Conservation (phyloP, 2,888 invertebrate species). For the Eupithecia subfuscata region DNA sequence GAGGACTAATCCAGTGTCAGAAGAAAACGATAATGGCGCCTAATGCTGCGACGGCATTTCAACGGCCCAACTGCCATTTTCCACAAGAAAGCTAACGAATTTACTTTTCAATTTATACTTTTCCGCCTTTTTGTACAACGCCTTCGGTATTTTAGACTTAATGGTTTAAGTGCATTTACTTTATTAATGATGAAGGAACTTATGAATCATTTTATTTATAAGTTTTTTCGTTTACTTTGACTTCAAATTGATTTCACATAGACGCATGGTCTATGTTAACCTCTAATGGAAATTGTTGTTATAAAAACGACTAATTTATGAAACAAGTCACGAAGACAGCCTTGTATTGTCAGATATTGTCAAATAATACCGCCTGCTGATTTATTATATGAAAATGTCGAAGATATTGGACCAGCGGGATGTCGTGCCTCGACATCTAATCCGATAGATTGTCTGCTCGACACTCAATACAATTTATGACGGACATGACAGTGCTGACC, state of each 20-base stretch:
- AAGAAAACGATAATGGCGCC: slow-evolving; percentile 38
- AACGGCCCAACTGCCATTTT: slow-evolving; percentile 10
- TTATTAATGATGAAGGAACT: background rate
- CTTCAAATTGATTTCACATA: background rate
- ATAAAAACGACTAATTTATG: background rate
- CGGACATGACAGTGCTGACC: slow-evolving; percentile 28
- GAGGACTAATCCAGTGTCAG: slow-evolving; percentile 33
- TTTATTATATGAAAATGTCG: slow-evolving; percentile 29
- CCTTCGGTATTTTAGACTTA: background rate
- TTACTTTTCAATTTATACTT: slow-evolving; percentile 3
- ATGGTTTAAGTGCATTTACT: background rate
- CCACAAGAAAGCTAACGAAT: slow-evolving; percentile 12
- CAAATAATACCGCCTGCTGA: slow-evolving; percentile 17
- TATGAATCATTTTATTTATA: background rate
- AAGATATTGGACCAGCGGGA: slow-evolving; percentile 33
- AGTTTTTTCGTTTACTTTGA: background rate
- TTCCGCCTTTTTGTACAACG: background rate
- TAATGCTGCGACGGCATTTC: slow-evolving; percentile 27
- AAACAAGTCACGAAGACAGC: background rate
- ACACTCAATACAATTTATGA: slow-evolving; percentile 30
- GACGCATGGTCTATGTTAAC: background rate
- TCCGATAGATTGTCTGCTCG: slow-evolving; percentile 28
- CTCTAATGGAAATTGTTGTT: background rate
- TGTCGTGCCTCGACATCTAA: slow-evolving; percentile 19
- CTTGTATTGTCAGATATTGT: slow-evolving; percentile 15